phyloP scores from a whole-genome alignment of 2,797 vertebrate species.

The Periparus ater region DNA sequence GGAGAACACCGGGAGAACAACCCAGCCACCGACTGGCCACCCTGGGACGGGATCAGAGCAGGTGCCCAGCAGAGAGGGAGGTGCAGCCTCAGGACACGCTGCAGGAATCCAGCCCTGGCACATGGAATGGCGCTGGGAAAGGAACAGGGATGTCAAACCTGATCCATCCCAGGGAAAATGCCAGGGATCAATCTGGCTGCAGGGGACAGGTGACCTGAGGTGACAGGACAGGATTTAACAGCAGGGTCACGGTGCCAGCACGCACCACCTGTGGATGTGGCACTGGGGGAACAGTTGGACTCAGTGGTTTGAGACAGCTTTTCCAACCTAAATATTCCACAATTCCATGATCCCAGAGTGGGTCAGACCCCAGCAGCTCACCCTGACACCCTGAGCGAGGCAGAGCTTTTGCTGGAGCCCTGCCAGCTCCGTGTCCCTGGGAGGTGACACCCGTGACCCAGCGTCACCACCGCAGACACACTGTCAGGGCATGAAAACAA shows the following conservation, averaged over 20 bases:
- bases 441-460: not conserved
- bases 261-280: not conserved
- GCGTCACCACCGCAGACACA: not conserved
- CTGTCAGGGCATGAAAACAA: fast-evolving
- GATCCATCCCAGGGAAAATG: fast-evolving
- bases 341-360: not conserved
- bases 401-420: not conserved
- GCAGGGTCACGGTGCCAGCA: not conserved
- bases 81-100: not conserved
- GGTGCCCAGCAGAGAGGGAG: not conserved
- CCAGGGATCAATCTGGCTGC: not conserved
- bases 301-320: not conserved
- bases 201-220: not conserved
- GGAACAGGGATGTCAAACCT: not conserved
- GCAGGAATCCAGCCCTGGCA: not conserved
- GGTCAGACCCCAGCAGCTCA: not conserved
- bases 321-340: not conserved
- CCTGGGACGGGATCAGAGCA: not conserved
- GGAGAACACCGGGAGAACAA: not conserved
- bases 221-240: not conserved
- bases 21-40: fast-evolving
- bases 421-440: not conserved
- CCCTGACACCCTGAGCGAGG: fast-evolving
- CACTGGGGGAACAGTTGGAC: fast-evolving
- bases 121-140: fast-evolving